Percentiles rank a stretch among this genome's conserved stretches.
These are phyloP conservation scores for Drosophila gaucha DNA, from an alignment of 2,888 invertebrate genomes.

Conservation along the genomic window DNA sequence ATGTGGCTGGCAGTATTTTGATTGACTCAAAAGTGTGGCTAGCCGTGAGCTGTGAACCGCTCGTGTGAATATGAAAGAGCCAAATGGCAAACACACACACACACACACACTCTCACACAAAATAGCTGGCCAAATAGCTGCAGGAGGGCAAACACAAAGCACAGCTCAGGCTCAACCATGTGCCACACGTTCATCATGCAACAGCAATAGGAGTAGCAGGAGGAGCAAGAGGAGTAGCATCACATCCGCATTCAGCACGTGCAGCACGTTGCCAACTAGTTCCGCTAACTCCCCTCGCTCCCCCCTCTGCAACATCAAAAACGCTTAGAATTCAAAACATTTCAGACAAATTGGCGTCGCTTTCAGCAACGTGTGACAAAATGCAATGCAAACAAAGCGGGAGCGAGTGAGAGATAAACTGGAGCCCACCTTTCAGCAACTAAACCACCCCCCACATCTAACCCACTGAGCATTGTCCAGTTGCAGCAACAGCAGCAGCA, in stretches of 20 bases:
- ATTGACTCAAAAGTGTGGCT: slow-evolving; percentile 52
- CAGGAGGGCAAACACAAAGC: slow-evolving; percentile 26
- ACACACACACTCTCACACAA: slow-evolving; percentile 11
- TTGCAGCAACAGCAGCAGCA: slow-evolving; percentile 16
- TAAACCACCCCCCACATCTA: background rate
- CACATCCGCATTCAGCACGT: slow-evolving; percentile 58
- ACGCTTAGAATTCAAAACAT: slow-evolving; percentile 72
- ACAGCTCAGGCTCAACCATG: slow-evolving; percentile 10
- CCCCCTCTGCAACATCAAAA: background rate
- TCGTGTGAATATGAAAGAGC: slow-evolving; percentile 57
- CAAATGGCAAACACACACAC: slow-evolving; percentile 36
- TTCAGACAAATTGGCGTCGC: slow-evolving; percentile 80
- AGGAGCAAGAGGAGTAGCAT: slow-evolving; percentile 17
- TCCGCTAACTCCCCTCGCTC: slow-evolving; percentile 9
- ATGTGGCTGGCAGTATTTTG: slow-evolving; percentile 49
- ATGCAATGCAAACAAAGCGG: slow-evolving; percentile 70
- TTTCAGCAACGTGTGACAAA: slow-evolving; percentile 78
- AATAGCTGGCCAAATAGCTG: slow-evolving; percentile 34
- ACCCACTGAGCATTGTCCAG: slow-evolving; percentile 10
- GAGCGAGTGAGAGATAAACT: background rate
- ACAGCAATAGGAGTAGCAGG: slow-evolving; percentile 3
- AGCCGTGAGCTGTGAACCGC: slow-evolving; percentile 13
- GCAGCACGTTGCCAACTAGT: slow-evolving; percentile 46
- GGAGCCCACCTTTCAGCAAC: background rate
- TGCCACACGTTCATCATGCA: slow-evolving; percentile 31